Base-by-base conservation (phyloP, 2,797 vertebrate species). In the Lutjanus campechanus region DNA sequence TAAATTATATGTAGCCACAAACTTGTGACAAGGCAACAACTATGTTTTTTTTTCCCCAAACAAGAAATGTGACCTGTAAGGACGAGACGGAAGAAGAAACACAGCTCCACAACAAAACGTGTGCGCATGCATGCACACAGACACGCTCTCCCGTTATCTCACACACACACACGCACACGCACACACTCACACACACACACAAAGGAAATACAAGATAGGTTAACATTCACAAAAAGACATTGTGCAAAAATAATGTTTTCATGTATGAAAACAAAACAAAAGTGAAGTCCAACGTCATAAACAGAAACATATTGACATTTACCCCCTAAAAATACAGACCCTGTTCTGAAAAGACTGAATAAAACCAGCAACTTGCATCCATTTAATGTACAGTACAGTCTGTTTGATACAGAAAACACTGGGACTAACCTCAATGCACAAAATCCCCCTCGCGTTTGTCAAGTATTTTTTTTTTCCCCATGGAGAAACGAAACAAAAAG, bases 1-100 rank as follows among this genome's bases (percentile, higher is more conserved):
- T 95, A 94, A 95, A 93, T 94, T 91, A 93, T 89, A 93, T 87
- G 86, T 65, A 91, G 93, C 91, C 95, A 94, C 95, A 85, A 84
- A 91, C 74, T 49, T 86, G 93, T 94, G 95, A 95, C 95, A 96
- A 96, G 94, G 95, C 95, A 95, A 95, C 93, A 85, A 92, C 82
- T 88, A 92, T 85, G 82, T 79, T 55, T 56, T 77, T 66, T 76
- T 10, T 4, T 71, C 53, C 20, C 20, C 58, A 41, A 11, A 88
- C 73, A 82, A 85, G 83, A 90, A 88, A 91, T 83, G 87, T 91
- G 90, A 93, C 85, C 77, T 74, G 84, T 46, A 66, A 85, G 87
- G 84, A 86, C 77, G 29, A 88, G 90, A 93, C 84, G 7, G 75
- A 76, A 79, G 85, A 69, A 78, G 80, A 91, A 85, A 89, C 77